Percentiles rank a stretch among this genome's conserved stretches.
Conservation (phyloP, 2,888 invertebrate species). For the Rhagium mordax region DNA sequence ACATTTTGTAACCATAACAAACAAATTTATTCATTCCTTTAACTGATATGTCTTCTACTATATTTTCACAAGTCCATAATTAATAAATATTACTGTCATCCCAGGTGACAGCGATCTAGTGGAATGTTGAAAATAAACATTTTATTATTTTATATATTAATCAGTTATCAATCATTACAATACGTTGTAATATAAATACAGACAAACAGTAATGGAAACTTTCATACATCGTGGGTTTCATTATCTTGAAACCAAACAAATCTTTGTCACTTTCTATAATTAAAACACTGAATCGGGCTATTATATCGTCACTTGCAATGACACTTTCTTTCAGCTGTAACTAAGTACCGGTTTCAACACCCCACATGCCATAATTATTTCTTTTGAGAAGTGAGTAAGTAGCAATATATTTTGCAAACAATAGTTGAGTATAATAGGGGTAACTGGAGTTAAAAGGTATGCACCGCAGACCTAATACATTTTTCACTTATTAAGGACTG, state of each 20-base stretch:
- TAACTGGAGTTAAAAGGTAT: not conserved
- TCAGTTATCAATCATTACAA: too few relatives aligned
- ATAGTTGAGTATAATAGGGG: constrained; percentile 53
- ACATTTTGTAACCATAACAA: too few relatives aligned
- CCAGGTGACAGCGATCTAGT: too few relatives aligned
- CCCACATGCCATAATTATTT: constrained; percentile 28
- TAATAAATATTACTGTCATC: too few relatives aligned
- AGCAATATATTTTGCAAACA: constrained; percentile 64
- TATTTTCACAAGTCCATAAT: too few relatives aligned
- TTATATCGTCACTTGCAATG: constrained; percentile 32
- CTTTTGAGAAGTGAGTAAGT: constrained; percentile 38
- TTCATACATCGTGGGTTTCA: not conserved
- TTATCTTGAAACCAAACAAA: constrained; percentile 21
- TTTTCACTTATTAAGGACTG: too few relatives aligned
- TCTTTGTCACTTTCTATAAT: constrained; percentile 27
- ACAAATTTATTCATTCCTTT: too few relatives aligned
- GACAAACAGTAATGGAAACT: not conserved
- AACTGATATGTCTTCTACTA: too few relatives aligned
- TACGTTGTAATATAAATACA: too few relatives aligned
- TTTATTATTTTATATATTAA: too few relatives aligned
- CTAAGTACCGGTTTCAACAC: constrained; percentile 33
- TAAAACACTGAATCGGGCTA: constrained; percentile 26
- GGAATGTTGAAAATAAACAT: too few relatives aligned
- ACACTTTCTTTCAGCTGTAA: constrained; percentile 38
- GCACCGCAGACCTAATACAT: too few relatives aligned